Evolutionary conservation across 2,113 vertebrate species (phyloP).

Genomic region (Chionomys nivalis): DNA sequence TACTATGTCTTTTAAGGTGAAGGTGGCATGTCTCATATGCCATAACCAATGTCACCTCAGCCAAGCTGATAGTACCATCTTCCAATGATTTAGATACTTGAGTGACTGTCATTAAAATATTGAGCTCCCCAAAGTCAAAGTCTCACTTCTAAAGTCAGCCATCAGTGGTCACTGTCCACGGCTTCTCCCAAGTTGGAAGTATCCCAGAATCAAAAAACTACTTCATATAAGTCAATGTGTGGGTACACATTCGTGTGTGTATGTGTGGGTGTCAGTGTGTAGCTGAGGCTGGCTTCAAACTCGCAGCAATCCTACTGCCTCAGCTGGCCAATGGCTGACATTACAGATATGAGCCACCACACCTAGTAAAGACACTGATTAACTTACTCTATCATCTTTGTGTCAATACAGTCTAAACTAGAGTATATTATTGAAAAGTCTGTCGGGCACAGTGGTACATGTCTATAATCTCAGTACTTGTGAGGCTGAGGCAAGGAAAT

Average conservation of each 20-base stretch:
- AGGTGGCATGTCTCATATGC: background rate
- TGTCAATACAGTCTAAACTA: conserved; percentile 32
- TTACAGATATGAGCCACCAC: background rate
- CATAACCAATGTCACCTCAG: background rate
- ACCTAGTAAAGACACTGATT: background rate
- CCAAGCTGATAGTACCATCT: background rate
- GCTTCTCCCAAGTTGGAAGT: background rate
- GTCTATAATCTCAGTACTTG: background rate
- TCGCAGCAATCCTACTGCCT: background rate
- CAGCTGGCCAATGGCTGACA: background rate
- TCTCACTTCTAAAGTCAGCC: background rate
- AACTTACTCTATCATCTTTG: conserved; percentile 4
- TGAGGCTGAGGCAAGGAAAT: background rate
- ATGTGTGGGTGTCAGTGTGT: background rate
- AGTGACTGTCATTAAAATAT: background rate
- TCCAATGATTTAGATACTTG: background rate
- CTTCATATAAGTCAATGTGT: background rate
- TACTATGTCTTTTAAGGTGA: background rate
- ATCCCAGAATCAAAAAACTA: background rate
- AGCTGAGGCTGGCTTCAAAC: background rate
- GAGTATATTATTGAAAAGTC: background rate
- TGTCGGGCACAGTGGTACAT: background rate
- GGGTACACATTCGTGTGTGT: background rate
- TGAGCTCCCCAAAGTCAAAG: background rate
- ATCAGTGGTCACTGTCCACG: background rate